These are phyloP conservation scores for Tangara arthus DNA, from an alignment of 2,797 vertebrate species.

Conservation along the genomic window DNA sequence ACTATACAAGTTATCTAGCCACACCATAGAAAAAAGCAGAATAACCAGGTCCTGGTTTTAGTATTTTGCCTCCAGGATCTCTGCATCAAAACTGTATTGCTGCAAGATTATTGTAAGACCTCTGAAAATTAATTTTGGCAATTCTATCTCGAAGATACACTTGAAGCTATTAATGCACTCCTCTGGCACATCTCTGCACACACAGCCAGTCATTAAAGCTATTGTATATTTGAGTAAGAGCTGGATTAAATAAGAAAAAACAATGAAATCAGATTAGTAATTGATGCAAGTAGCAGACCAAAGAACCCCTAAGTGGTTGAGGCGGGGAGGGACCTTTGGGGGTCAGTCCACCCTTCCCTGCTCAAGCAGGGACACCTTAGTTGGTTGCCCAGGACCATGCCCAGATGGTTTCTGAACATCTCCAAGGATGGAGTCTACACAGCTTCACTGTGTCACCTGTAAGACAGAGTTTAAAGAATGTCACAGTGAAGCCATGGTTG, in stretches of 20 bases:
- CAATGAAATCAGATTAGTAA: neutral
- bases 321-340: neutral
- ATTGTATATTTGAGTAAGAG: neutral
- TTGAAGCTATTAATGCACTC: neutral
- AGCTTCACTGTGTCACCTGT: neutral
- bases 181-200: neutral
- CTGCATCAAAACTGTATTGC: neutral
- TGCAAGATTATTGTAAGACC: neutral
- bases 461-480: neutral
- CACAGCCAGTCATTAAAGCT: neutral
- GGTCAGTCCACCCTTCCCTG: neutral
- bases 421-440: neutral
- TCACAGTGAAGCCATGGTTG: neutral
- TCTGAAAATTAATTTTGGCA: neutral
- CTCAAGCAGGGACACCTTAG: neutral
- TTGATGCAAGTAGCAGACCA: neutral
- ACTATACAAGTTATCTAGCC: neutral
- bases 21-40: neutral
- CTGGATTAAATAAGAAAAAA: neutral
- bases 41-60: neutral
- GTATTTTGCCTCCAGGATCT: neutral
- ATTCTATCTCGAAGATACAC: neutral
- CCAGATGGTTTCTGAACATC: neutral
- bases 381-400: too few relatives aligned
- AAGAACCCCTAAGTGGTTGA: neutral